Conservation (phyloP, 2,888 invertebrate genomes). For the Hypsopygia costalis region DNA sequence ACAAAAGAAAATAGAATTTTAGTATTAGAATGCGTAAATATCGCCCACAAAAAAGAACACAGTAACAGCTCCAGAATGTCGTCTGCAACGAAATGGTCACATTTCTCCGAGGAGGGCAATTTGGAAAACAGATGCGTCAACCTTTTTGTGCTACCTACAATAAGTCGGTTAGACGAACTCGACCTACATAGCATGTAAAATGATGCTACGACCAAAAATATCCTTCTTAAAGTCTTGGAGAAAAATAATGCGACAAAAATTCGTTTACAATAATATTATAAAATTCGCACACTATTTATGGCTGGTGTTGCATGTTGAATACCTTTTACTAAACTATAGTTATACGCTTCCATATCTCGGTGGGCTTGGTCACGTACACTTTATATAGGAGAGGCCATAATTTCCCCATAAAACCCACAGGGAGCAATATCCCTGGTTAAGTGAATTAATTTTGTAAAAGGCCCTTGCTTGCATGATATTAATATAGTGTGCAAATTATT, state of each 20-base stretch:
- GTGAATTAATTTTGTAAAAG: too few relatives aligned
- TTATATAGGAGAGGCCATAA: constrained; percentile 10
- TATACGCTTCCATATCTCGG: not conserved
- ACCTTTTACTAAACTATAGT: not conserved
- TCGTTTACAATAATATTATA: too few relatives aligned
- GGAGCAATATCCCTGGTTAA: too few relatives aligned
- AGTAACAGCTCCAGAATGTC: not conserved
- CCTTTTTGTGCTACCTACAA: constrained; percentile 5
- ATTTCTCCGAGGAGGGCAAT: not conserved
- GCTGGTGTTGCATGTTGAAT: too few relatives aligned
- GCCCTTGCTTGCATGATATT: too few relatives aligned
- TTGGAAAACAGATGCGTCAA: constrained; percentile 7
- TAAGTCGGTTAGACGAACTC: not conserved
- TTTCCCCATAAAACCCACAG: constrained; percentile 7
- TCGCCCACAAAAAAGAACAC: not conserved
- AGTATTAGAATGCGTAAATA: not conserved
- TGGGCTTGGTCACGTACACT: constrained; percentile 8
- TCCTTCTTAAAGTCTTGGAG: too few relatives aligned
- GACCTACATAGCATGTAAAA: not conserved
- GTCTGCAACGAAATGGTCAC: constrained; percentile 2
- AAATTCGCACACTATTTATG: too few relatives aligned
- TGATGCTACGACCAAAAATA: not conserved
- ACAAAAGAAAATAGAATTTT: not conserved
- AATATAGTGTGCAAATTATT: too few relatives aligned
- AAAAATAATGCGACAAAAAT: not conserved